Evolutionary conservation across 2,113 vertebrate genomes (phyloP).

Genomic region (Prochilodus magdalenae): DNA sequence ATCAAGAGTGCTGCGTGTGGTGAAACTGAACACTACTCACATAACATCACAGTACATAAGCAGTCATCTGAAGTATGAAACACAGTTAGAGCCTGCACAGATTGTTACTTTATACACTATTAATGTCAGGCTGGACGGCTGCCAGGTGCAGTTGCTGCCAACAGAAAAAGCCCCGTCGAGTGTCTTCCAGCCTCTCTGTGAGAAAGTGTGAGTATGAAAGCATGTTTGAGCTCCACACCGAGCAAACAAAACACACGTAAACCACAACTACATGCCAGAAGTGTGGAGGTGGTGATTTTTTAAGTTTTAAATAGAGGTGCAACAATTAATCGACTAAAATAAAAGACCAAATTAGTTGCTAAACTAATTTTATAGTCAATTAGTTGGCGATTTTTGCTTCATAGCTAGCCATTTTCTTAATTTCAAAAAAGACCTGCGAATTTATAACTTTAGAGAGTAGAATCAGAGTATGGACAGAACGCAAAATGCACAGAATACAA

Average conservation of each 20-base stretch:
- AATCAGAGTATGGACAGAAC: too few species aligned
- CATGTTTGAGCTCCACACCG: slow-evolving; percentile 23
- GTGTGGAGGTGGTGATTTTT: too few species aligned
- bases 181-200: slow-evolving; percentile 14
- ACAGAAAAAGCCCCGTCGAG: slow-evolving; percentile 11
- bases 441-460: too few species aligned
- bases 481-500: too few species aligned
- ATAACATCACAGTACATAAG: slow-evolving; percentile 15
- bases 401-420: too few species aligned
- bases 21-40: neutral
- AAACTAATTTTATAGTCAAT: too few species aligned
- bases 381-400: too few species aligned
- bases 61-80: slow-evolving; percentile 14
- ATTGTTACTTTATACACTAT: slow-evolving; percentile 36
- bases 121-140: slow-evolving; percentile 31
- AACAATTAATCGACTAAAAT: too few species aligned
- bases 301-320: too few species aligned
- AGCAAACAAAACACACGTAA: neutral
- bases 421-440: too few species aligned
- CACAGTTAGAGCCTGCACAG: slow-evolving; percentile 7
- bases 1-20: neutral
- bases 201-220: slow-evolving; percentile 1
- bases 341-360: too few species aligned
- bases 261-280: neutral
- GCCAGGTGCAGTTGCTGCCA: slow-evolving; percentile 23